Conservation (phyloP, 2,888 invertebrate species). For the Tipula vernalis region DNA sequence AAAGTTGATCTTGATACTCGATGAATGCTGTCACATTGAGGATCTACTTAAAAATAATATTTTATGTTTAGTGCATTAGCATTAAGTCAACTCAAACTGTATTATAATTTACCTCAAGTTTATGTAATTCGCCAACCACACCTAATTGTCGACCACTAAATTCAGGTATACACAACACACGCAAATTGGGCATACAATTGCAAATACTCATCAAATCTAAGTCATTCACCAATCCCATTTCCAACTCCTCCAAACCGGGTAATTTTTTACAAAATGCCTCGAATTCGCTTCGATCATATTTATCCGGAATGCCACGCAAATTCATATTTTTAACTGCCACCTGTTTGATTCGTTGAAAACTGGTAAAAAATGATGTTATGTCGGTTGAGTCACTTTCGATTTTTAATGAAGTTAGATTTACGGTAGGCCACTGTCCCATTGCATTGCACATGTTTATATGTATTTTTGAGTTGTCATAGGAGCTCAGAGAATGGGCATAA, state of each 20-base stretch:
- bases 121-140: not conserved
- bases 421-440: not conserved
- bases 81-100: not conserved
- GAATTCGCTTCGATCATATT: not conserved
- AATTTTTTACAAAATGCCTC: not conserved
- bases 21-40: not conserved
- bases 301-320: not conserved
- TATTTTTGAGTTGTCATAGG: not conserved
- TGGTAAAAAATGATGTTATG: not conserved
- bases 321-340: not conserved
- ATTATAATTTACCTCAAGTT: not conserved
- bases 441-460: not conserved
- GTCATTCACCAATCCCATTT: not conserved
- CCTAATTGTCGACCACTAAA: not conserved
- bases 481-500: not conserved
- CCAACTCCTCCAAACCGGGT: not conserved
- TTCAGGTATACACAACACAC: not conserved
- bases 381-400: not conserved
- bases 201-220: not conserved
- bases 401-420: not conserved
- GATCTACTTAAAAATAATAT: not conserved
- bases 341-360: not conserved
- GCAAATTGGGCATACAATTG: not conserved
- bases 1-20: not conserved
- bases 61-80: not conserved